Percentiles rank a stretch among this genome's conserved stretches.
These are phyloP conservation scores for Myotis myotis DNA, from an alignment of 2,797 vertebrate genomes.

Conservation along the genomic window DNA sequence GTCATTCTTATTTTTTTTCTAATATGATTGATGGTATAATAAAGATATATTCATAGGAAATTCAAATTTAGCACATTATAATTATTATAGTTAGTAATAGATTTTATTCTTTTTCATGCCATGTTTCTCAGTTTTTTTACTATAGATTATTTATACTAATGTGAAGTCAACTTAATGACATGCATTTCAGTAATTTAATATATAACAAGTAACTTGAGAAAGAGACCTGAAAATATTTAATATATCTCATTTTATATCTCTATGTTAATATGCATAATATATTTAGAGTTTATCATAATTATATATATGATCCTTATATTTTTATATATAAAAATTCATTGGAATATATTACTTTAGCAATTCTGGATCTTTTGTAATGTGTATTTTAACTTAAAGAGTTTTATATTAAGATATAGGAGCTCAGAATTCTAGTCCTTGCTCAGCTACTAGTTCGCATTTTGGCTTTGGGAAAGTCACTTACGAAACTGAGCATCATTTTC, in stretches of 20 bases:
- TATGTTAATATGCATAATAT: neutral
- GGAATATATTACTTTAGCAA: constrained; percentile 42
- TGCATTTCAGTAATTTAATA: neutral
- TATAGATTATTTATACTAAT: neutral
- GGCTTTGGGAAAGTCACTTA: constrained; percentile 46
- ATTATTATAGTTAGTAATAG: neutral
- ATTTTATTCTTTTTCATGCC: constrained; percentile 30
- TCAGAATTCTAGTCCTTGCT: constrained; percentile 28
- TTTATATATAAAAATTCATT: constrained; percentile 51
- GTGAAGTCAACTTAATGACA: neutral
- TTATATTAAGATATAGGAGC: neutral
- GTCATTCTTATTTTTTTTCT: constrained; percentile 43
- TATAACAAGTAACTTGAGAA: constrained; percentile 46
- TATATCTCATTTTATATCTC: neutral
- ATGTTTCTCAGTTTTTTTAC: constrained; percentile 23
- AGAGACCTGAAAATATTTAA: constrained; percentile 48
- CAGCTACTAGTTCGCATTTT: neutral
- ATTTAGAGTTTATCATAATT: constrained; percentile 48
- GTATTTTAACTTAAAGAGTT: constrained; percentile 45
- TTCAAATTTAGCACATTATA: constrained; percentile 13
- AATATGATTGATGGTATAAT: constrained; percentile 54
- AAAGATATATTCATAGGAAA: constrained; percentile 19
- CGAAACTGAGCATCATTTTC: constrained; percentile 13
- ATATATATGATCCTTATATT: constrained; percentile 31
- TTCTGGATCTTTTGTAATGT: constrained; percentile 18